Evolutionary conservation across 2,888 invertebrate genomes (phyloP).

Genomic region (Sympetrum striolatum): DNA sequence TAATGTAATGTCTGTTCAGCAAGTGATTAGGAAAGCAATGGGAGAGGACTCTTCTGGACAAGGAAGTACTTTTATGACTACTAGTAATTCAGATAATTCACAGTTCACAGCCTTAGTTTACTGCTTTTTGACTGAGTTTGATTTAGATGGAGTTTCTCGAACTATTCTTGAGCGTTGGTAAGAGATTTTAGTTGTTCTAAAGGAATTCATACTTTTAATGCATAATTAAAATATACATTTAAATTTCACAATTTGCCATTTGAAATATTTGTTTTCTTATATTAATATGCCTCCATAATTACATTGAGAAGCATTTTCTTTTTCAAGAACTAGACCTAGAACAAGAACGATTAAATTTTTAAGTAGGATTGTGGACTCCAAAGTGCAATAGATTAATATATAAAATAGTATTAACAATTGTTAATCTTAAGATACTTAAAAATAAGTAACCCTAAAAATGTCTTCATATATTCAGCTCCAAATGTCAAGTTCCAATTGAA

Average conservation of each 20-base stretch:
- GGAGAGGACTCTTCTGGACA: conserved; percentile 45
- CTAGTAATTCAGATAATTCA: conserved; percentile 58
- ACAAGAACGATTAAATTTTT: too few species aligned
- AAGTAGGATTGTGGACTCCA: too few species aligned
- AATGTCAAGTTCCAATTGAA: background rate
- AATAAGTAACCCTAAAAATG: background rate
- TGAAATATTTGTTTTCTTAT: too few species aligned
- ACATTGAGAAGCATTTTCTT: too few species aligned
- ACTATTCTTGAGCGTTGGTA: conserved; percentile 61
- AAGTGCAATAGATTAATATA: too few species aligned
- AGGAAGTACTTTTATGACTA: conserved; percentile 55
- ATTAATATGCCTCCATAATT: too few species aligned
- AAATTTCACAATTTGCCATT: background rate
- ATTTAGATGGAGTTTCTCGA: conserved; percentile 67
- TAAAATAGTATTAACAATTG: too few species aligned
- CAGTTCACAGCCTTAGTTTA: conserved; percentile 76
- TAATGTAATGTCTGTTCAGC: conserved; percentile 67
- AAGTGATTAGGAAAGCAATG: conserved; percentile 61
- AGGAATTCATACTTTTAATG: background rate
- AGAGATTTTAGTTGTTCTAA: conserved; percentile 50
- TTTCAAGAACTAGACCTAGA: too few species aligned
- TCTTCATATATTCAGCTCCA: background rate
- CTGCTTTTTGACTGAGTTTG: conserved; percentile 72
- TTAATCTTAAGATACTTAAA: background rate
- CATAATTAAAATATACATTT: background rate